Percentiles rank a stretch among this genome's conserved stretches.
Evolutionary conservation across 2,113 vertebrate genomes (phyloP).

Genomic region (Perognathus longimembris): DNA sequence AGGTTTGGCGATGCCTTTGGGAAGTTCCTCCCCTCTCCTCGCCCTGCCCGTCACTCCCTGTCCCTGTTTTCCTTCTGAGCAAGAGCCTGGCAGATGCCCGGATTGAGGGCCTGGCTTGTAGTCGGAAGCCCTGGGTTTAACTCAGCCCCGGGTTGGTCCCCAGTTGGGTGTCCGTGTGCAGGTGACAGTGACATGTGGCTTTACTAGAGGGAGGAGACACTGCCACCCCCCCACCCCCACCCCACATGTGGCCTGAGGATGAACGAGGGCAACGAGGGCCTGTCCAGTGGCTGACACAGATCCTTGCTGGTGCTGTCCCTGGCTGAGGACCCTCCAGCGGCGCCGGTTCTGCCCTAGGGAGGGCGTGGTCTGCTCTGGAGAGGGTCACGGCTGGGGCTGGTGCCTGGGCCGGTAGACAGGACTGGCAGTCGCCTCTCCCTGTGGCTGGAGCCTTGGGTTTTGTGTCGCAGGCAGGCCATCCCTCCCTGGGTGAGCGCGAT

Average conservation of each 20-base stretch:
- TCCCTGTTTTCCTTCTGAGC: too few relatives aligned
- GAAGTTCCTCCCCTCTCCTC: not conserved
- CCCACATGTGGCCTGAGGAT: too few relatives aligned
- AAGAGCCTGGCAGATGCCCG: fast-evolving
- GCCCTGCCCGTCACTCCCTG: not conserved
- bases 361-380: not conserved
- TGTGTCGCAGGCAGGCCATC: fast-evolving
- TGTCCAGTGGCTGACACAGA: too few relatives aligned
- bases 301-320: too few relatives aligned
- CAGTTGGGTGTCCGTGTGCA: not conserved
- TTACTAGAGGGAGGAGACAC: not conserved
- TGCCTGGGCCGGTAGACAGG: not conserved
- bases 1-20: not conserved
- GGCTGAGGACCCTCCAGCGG: too few relatives aligned
- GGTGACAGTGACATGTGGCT: not conserved
- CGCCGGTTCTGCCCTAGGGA: too few relatives aligned
- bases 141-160: not conserved
- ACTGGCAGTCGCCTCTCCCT: not conserved
- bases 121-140: not conserved
- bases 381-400: not conserved
- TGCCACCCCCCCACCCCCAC: too few relatives aligned
- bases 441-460: too few relatives aligned
- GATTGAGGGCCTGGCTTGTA: not conserved
- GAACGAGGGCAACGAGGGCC: too few relatives aligned
- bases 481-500: too few relatives aligned